These are phyloP conservation scores for Lamprotornis superbus DNA, from an alignment of 2,113 vertebrate species.

Conservation along the genomic window DNA sequence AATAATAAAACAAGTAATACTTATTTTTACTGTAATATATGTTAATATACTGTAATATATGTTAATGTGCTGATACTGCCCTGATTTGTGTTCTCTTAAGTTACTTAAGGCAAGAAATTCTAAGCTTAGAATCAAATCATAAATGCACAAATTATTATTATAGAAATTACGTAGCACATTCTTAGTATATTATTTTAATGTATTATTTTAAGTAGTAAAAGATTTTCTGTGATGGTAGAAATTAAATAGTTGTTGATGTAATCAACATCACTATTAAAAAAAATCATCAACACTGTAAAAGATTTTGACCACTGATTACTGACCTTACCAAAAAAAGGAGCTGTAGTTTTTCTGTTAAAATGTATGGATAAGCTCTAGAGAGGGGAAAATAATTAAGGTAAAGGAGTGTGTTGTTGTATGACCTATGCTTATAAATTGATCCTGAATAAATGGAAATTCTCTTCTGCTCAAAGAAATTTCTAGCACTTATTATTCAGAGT, in stretches of 20 bases:
- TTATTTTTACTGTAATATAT: neutral
- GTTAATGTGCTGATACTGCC: neutral
- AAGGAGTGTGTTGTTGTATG: neutral
- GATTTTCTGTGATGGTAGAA: neutral
- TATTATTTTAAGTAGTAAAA: neutral
- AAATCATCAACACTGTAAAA: neutral
- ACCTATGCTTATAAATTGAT: neutral
- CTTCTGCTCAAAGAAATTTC: neutral
- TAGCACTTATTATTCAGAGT: neutral
- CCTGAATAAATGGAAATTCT: neutral
- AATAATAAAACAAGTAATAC: neutral
- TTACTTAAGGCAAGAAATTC: neutral
- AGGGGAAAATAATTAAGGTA: neutral
- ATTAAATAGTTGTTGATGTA: neutral
- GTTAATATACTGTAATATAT: neutral
- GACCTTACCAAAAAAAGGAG: neutral
- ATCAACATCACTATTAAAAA: neutral
- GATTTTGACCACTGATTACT: neutral
- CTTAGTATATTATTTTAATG: neutral
- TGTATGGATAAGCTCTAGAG: neutral
- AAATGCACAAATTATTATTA: neutral
- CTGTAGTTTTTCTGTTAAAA: neutral
- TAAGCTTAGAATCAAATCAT: neutral
- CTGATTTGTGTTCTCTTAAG: neutral
- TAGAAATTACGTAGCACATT: neutral